Evolutionary conservation across 2,113 vertebrate species (phyloP), one percentile per base, ranked within the genome.

Genomic region (Natator depressus): DNA sequence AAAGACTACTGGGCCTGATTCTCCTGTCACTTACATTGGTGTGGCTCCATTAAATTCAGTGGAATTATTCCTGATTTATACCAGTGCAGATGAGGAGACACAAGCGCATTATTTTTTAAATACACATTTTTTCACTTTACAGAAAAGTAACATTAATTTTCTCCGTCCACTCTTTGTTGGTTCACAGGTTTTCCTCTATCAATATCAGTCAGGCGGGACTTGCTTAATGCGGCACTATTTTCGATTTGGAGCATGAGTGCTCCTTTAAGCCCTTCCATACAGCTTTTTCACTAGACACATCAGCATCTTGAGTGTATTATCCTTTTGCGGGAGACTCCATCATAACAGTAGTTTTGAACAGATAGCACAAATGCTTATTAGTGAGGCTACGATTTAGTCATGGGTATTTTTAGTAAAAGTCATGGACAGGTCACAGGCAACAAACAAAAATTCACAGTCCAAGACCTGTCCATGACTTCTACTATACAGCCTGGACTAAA

Each of bases 271-370:
- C 38, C 92, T 95, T 95, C 96, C 83, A 81, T 80, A 86, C 89
- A 24, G 54, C 92, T 95, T 91, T 96, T 96, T 91, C 93, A 93
- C 95, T 94, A 96, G 96, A 95, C 95, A 97, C 89, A 10, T 2
- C 94, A 95, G 94, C 96, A 83, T 53, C 84, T 6, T 91, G 88
- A 93, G 10, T 91, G 95, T 90, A 95, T 97, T 96, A 96, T 93
- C 75, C 22, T 95, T 95, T 88, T 96, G 94, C 92, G 59, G 69
- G 89, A 88, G 96, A 94, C 92, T 90, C 93, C 89, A 93, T 95
- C 83, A 81, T 92, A 84, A 19, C 82, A 80, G 82, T 89, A 95
- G 89, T 91, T 96, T 49, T 65, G 89, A 96, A 93, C 85, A 59
- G 65, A 72, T 22, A 38, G n/a, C n/a, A 72, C n/a, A 72, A 72